Base-by-base conservation (phyloP, 2,113 vertebrate genomes). In the Sphyrna mokarran region DNA sequence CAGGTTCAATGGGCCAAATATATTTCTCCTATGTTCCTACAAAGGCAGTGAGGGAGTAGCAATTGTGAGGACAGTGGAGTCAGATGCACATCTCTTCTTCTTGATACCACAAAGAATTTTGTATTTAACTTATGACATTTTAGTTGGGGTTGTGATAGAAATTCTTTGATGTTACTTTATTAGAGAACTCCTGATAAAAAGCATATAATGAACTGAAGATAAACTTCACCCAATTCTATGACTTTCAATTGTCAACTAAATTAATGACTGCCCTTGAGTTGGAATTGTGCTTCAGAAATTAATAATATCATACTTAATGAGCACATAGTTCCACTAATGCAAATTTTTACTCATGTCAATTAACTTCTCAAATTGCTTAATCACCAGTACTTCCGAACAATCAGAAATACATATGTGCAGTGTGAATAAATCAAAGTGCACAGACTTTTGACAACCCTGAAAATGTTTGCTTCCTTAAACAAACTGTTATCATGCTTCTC, bases 321-420 rank as follows among this genome's bases (percentile, higher is more conserved):
- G 89, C 61, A 91, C 61, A 66, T 66, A 63, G 29, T 63, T 91
- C 3, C 58, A 20, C 58, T 63, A 13, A 33, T 63, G 61, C 58
- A 63, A 48, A 33, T 90, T 90, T 61, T 90, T 63, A 90, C 54
- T 63, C 54, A 54, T 89, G 26, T 63, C 87, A n/a, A 90, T 90
- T 37, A n/a, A 63, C 87, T 90, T 66, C 89, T 91, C 86, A 89
- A 89, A 9, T 37, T 33, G 61, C 61, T 87, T 89, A 89, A 91
- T 87, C 29, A 91, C n/a, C 58, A 66, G 89, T 63, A 63, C 58
- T 63, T 20, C 29, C 13, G 7, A n/a, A 33, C 61, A 66, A 63
- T 13, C 87, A 91, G 63, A 8, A 91, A 33, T 91, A 37, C 54
- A 58, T 29, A 26, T 54, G 40, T 54, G 43, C 54, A 61, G 29